Percentiles rank a stretch among this genome's conserved stretches.
phyloP scores from a whole-genome alignment of 1,140 invertebrate genomes.

The Cataglyphis hispanica region DNA sequence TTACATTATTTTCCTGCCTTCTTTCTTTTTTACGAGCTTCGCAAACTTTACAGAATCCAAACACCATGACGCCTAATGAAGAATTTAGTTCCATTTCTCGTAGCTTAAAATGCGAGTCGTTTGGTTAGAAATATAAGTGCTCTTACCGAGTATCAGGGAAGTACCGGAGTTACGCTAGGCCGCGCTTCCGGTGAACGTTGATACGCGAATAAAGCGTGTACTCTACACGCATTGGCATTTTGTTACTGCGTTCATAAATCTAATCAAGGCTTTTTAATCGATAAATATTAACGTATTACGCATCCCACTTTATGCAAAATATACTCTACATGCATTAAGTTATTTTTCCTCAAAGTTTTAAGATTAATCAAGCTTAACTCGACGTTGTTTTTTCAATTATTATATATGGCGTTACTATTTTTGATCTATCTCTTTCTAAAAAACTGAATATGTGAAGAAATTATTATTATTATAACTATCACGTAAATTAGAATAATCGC shows the following conservation, averaged over 20 bases:
- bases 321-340: neutral
- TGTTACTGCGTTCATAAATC: slow-evolving; percentile 17
- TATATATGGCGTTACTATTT: no score
- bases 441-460: neutral
- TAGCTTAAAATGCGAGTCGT: slow-evolving; percentile 28
- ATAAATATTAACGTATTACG: neutral
- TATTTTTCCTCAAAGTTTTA: neutral
- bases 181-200: slow-evolving; percentile 81
- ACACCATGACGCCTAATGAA: neutral
- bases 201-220: slow-evolving; percentile 43
- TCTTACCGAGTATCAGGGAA: slow-evolving; percentile 63
- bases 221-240: slow-evolving; percentile 20
- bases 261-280: slow-evolving; percentile 19
- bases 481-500: neutral
- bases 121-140: slow-evolving; percentile 53
- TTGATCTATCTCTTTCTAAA: neutral
- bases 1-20: neutral
- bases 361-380: neutral
- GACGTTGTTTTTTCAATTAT: neutral
- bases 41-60: neutral
- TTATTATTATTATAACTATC: neutral
- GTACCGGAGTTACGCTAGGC: slow-evolving; percentile 83
- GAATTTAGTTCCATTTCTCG: slow-evolving; percentile 14
- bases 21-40: neutral
- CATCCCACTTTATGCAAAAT: neutral